These are phyloP conservation scores for Crossaster papposus DNA, from an alignment of 53 echinoderm and acorn worm genomes.

Conservation along the genomic window DNA sequence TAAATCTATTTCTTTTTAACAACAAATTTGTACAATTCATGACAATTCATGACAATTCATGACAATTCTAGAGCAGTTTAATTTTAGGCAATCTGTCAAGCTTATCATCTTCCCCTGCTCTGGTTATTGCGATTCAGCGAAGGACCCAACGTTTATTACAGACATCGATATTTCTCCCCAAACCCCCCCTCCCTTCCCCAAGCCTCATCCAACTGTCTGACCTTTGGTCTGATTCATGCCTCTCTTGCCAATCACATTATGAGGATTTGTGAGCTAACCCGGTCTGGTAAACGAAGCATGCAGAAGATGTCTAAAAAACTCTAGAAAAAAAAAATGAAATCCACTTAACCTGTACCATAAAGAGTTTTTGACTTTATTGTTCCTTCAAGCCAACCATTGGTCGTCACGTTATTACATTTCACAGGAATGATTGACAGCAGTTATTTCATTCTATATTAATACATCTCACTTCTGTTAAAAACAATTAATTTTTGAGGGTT, in stretches of 20 bases:
- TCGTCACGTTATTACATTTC: not conserved
- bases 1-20: not conserved
- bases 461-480: not conserved
- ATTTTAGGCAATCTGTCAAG: not conserved
- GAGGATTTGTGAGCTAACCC: conserved; percentile 44
- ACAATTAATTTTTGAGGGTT: not conserved
- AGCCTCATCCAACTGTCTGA: not conserved
- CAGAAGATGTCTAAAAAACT: not conserved
- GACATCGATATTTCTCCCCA: not conserved
- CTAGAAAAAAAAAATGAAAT: not conserved
- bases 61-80: not conserved
- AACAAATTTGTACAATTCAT: not conserved
- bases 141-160: not conserved
- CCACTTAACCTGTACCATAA: conserved; percentile 54
- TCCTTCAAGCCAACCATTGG: not conserved
- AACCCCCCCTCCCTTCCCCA: too few relatives aligned
- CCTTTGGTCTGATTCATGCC: conserved; percentile 41
- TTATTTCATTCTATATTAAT: not conserved
- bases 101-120: not conserved
- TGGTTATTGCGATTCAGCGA: conserved; percentile 13
- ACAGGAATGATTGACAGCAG: conserved; percentile 18
- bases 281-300: conserved; percentile 13
- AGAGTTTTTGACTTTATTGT: not conserved
- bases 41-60: not conserved
- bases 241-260: conserved; percentile 45